Conservation (phyloP, 64 coral and sea anemone genomes). For the Acropora tenuis region DNA sequence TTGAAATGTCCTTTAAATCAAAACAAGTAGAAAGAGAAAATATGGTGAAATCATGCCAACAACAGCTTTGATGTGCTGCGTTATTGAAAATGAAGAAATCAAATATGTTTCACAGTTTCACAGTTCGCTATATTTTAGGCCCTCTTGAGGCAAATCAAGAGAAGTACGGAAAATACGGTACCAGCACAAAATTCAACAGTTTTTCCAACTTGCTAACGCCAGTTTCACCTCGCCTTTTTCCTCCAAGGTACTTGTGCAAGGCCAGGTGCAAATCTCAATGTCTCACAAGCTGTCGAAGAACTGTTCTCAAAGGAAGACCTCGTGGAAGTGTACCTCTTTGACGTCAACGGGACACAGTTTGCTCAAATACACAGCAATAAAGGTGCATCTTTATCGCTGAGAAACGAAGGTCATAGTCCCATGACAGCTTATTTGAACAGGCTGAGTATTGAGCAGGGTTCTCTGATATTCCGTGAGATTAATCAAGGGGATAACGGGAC, state of each 20-base stretch:
- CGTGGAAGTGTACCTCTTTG: neutral
- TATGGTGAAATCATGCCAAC: no score
- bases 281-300: neutral
- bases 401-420: no score
- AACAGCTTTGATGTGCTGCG: no score
- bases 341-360: neutral
- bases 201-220: no score
- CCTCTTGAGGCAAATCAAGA: no score
- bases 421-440: conserved; percentile 5
- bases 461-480: neutral
- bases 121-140: no score
- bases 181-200: no score
- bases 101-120: no score
- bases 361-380: neutral
- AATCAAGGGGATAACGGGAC: neutral
- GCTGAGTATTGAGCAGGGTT: neutral
- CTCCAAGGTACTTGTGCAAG: neutral
- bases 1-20: no score
- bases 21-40: no score
- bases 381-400: neutral
- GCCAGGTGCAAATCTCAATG: neutral
- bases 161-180: no score
- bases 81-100: no score
- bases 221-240: neutral
- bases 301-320: neutral